These are phyloP conservation scores for Acestrorhynchus altus DNA, from an alignment of 2,797 vertebrate genomes.

Conservation along the genomic window DNA sequence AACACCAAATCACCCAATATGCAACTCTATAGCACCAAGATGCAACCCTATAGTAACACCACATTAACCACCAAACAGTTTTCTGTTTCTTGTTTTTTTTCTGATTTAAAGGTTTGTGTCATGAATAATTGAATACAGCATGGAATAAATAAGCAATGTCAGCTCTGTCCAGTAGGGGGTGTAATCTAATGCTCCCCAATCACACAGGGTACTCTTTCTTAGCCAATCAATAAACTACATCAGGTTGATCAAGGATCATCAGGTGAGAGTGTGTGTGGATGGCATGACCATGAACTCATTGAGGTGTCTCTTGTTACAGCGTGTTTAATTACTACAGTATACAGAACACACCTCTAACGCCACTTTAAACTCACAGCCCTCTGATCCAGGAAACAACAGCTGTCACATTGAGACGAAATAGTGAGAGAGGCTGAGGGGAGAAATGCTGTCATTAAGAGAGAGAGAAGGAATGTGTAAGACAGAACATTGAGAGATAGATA, in stretches of 20 bases:
- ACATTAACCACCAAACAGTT: too few species aligned
- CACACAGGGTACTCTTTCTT: not conserved
- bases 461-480: not conserved
- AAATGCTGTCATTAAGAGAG: too few species aligned
- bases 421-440: not conserved
- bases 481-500: not conserved
- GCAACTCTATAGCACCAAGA: too few species aligned
- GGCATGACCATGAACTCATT: not conserved
- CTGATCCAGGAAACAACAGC: slow-evolving; percentile 41
- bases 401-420: slow-evolving; percentile 7
- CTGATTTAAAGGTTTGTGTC: too few species aligned
- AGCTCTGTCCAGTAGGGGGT: not conserved
- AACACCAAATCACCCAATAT: too few species aligned
- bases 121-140: too few species aligned
- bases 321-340: slow-evolving; percentile 29
- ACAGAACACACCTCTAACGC: slow-evolving; percentile 25
- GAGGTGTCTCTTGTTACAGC: slow-evolving; percentile 49
- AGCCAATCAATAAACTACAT: not conserved
- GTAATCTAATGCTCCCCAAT: not conserved
- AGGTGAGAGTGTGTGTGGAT: not conserved
- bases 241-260: not conserved
- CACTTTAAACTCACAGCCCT: slow-evolving; percentile 7
- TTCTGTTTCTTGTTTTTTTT: too few species aligned
- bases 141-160: not conserved
- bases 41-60: too few species aligned